Evolutionary conservation across 2,888 invertebrate genomes (phyloP), one percentile per base, ranked within the genome.

Genomic region (Acrobasis suavella): DNA sequence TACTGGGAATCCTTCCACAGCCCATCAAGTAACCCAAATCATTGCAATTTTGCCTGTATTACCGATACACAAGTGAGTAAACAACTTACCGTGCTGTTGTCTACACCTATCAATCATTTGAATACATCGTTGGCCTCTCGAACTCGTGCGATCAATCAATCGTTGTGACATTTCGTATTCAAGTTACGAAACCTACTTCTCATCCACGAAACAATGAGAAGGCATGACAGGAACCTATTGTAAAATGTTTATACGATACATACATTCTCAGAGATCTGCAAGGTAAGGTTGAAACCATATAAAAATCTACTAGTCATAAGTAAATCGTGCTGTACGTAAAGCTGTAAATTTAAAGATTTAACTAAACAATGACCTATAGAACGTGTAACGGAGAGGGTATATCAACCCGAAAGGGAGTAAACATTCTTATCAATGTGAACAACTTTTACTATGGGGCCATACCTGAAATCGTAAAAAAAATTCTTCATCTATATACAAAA

Each of bases 191-290:
- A 64, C 22, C 42, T 55, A 51, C 52, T 46, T 38, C 50, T 55
- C 50, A 51, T 59, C 55, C 22, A 55, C 39, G 16, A 66, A 66
- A 68, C 66, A 68, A 66, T 66, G 42, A 60, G 58, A 17, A 58
- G 54, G 55, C 58, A 65, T 58, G 49, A 52, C 61, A 46, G 42
- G 51, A 60, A 60, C 54, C 52, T 50, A 50, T 60, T 38, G 59
- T 56, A 12, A 17, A 15, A 39, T 16, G 16, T 52, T 9, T 14
- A 22, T 56, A 56, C 16, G 56, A 56, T 46, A 56, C 46, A 22
- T 46, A 9, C 37, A 5, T 38, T 46, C 10, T 1, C n/a, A 46
- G 46, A 46, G 46, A 46, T 46, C 46, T n/a, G 46, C 46, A 14
- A 14, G n/a, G 12, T 46, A 6, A 46, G 6, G 14, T n/a, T 46